Evolutionary conservation across 35 echinoderm and acorn worm species (phyloP), one percentile per base, ranked within the genome.

Genomic region (Acanthaster planci): DNA sequence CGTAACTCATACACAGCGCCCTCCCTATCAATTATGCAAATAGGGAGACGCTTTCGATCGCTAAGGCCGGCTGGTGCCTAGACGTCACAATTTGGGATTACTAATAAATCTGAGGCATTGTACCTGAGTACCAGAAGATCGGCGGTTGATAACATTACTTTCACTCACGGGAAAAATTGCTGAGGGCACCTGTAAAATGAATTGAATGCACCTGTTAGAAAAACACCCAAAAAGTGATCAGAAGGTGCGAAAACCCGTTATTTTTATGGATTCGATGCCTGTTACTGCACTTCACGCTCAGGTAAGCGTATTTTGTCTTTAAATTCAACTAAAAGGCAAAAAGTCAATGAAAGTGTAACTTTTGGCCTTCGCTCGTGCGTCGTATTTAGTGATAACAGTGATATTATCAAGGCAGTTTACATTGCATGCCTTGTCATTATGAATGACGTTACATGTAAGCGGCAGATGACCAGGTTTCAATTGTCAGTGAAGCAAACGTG

Each of bases 11-110:
- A 72, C 22, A 72, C 26, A 34, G 64, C 64, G 64, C 64, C 64
- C 64, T 72, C 64, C 64, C 64, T 26, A 4, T 72, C 64, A 72
- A 72, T 72, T 34, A 72, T 72, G 64, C 64, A 72, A 72, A 72
- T 72, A 8, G 30, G 64, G 64, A 72, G 64, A 72, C 64, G 64
- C 64, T 72, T 72, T 72, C 64, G 64, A 72, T 72, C 34, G 64
- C 64, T 72, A 72, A 29, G 64, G 64, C 34, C 23, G 30, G 34
- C 64, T 72, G 64, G 64, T 72, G 29, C 15, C 64, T 72, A 26
- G 64, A 72, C 64, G 64, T 72, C 29, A 26, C n/a, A 72, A 2
- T 29, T 19, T 26, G 14, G 2, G 23, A 35, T 1, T 29, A 29
- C 18, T 72, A 14, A 2, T 35, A 9, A 72, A n/a, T 23, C 12